Evolutionary conservation across 2,888 invertebrate genomes (phyloP).

Genomic region (Eulithis testata): DNA sequence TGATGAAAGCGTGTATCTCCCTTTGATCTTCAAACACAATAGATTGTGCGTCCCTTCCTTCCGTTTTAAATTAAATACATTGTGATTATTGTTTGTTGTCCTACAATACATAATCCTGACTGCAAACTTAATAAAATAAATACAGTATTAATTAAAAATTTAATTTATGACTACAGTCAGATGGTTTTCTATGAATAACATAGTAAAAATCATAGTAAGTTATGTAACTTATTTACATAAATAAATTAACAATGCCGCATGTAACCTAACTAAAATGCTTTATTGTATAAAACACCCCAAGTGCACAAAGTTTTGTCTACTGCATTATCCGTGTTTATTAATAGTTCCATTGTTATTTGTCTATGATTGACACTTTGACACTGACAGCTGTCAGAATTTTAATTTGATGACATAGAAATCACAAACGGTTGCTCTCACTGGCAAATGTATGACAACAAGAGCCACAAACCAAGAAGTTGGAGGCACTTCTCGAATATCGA

Average conservation of each 20-base stretch:
- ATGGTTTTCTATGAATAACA: constrained; percentile 5
- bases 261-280: neutral
- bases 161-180: constrained; percentile 5
- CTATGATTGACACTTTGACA: constrained; percentile 9
- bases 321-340: neutral
- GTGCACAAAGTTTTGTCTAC: constrained; percentile 21
- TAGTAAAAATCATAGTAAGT: neutral
- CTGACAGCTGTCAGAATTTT: constrained; percentile 26
- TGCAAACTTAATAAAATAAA: neutral
- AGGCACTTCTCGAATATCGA: too few relatives aligned
- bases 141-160: constrained; percentile 14
- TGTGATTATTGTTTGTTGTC: constrained; percentile 10
- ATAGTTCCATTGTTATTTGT: neutral
- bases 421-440: too few relatives aligned
- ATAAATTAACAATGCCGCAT: neutral
- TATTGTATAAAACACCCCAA: neutral
- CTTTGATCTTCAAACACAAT: constrained; percentile 29
- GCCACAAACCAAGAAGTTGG: too few relatives aligned
- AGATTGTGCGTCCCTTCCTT: constrained; percentile 8
- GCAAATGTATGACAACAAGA: too few relatives aligned
- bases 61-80: constrained; percentile 12
- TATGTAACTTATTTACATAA: constrained; percentile 1
- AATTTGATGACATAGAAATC: neutral
- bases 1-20: constrained; percentile 31
- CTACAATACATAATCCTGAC: neutral